A percentile compares a stretch with the other conserved stretches of the same genome.
phyloP scores from a whole-genome alignment of 2,113 vertebrate genomes.

The Reinhardtius hippoglossoides region DNA sequence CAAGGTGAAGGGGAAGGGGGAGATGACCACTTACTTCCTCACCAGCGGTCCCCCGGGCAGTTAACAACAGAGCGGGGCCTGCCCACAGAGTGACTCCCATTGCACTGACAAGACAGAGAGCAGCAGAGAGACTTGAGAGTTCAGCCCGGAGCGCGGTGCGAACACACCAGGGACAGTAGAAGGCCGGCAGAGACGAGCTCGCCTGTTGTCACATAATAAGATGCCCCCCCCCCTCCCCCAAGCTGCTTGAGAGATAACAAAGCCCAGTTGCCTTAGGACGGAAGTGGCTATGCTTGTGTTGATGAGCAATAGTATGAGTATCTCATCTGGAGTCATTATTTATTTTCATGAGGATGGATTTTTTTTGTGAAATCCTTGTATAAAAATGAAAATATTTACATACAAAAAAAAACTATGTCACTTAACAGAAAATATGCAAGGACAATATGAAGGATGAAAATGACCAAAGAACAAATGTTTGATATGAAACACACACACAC shows the following conservation, averaged over 20 bases:
- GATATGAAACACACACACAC: constrained; percentile 69
- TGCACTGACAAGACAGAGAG: constrained; percentile 69
- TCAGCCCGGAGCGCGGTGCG: constrained; percentile 25
- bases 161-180: constrained; percentile 49
- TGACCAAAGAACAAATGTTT: constrained; percentile 87
- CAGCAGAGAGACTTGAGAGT: constrained; percentile 56
- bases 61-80: constrained; percentile 78
- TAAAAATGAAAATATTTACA: constrained; percentile 29
- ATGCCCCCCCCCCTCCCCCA: constrained; percentile 38
- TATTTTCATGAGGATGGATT: constrained; percentile 73
- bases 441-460: constrained; percentile 75
- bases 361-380: constrained; percentile 47
- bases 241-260: constrained; percentile 74
- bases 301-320: constrained; percentile 74
- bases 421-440: constrained; percentile 80
- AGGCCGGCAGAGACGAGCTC: constrained; percentile 18
- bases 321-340: constrained; percentile 79
- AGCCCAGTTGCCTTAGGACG: constrained; percentile 82
- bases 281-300: constrained; percentile 70
- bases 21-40: constrained; percentile 98
- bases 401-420: constrained; percentile 39
- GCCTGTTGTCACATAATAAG: constrained; percentile 44
- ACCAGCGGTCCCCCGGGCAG: constrained; percentile 89
- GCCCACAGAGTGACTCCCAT: constrained; percentile 58
- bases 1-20: constrained; percentile 98